phyloP scores from a whole-genome alignment of 2,797 vertebrate genomes.

The Nannoperca australis region DNA sequence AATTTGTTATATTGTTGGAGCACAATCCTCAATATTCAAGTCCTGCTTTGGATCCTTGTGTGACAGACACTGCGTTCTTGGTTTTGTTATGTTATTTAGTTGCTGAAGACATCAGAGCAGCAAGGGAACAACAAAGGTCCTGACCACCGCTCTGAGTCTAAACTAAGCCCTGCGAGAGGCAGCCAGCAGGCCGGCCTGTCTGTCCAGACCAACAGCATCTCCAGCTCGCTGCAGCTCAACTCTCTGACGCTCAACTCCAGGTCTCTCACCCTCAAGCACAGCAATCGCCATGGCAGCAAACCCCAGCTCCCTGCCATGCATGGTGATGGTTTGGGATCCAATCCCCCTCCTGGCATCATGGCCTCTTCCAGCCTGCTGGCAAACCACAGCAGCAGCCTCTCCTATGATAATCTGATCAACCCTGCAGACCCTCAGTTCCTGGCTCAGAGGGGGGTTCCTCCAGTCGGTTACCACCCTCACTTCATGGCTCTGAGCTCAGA shows the following conservation, averaged over 20 bases:
- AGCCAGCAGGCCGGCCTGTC: constrained; percentile 80
- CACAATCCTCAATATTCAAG: background rate
- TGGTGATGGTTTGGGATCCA: constrained; percentile 81
- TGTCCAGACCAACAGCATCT: constrained; percentile 57
- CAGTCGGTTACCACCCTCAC: constrained; percentile 88
- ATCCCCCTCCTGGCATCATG: constrained; percentile 80
- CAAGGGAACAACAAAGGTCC: constrained; percentile 85
- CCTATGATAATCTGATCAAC: constrained; percentile 91
- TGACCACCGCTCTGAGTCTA: constrained; percentile 82
- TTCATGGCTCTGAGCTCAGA: constrained; percentile 89
- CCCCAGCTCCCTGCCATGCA: constrained; percentile 83
- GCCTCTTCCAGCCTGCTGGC: constrained; percentile 86
- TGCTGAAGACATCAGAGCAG: constrained; percentile 75
- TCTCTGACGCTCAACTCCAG: constrained; percentile 90
- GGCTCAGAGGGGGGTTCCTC: constrained; percentile 82
- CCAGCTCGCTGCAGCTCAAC: constrained; percentile 88
- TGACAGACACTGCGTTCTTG: constrained; percentile 16
- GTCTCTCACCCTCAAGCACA: constrained; percentile 92
- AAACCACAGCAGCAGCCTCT: constrained; percentile 91
- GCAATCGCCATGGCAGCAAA: constrained; percentile 83
- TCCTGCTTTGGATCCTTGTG: constrained; percentile 10
- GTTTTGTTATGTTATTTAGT: constrained; percentile 51
- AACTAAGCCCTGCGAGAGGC: constrained; percentile 85
- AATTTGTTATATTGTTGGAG: background rate
- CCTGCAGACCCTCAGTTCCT: constrained; percentile 85